Evolutionary conservation across 1,140 invertebrate genomes (phyloP), one percentile per base, ranked within the genome.

Genomic region (Caerostris darwini): DNA sequence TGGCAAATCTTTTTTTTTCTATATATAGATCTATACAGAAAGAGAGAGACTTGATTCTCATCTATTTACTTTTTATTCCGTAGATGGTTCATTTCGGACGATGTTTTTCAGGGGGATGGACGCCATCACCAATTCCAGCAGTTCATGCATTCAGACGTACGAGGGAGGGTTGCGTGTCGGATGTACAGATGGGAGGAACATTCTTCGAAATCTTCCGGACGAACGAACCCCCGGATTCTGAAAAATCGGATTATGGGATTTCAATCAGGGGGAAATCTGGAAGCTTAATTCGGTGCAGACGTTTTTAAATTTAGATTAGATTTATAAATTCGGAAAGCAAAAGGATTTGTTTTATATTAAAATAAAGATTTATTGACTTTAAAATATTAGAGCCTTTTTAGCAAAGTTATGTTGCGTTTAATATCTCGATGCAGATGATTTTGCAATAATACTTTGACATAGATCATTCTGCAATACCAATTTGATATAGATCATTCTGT

Each of bases 61-160:
- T 77, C 53, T 77, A 77, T 77, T 77, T 77, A 77, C 71, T 77
- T 77, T 77, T 77, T 77, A 77, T 77, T 77, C 71, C 3, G 10
- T 5, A 3, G 71, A 77, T 77, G 71, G 71, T 77, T 77, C 71
- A 77, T 77, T 77, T 77, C 71, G 5, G 71, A 3, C 12, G 61
- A 10, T 64, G 12, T 64, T 64, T 64, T 10, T 5, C 34, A 12
- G 71, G 3, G 10, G 8, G 10, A 50, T 12, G 71, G 34, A 12
- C n/a, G 71, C 53, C 53, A 50, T 50, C 34, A 77, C 5, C 10
- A 34, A 34, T 34, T 34, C 34, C 34, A 34, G 7, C 19, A 50
- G 12, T 77, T 77, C 50, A 77, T 53, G 34, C n/a, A 77, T 77
- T 77, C 71, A 5, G 34, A 34, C 34, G 34, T 34, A 34, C 34